Evolutionary conservation across 2,797 vertebrate species (phyloP), one percentile per base, ranked within the genome.

Genomic region (Sarcophilus harrisii): DNA sequence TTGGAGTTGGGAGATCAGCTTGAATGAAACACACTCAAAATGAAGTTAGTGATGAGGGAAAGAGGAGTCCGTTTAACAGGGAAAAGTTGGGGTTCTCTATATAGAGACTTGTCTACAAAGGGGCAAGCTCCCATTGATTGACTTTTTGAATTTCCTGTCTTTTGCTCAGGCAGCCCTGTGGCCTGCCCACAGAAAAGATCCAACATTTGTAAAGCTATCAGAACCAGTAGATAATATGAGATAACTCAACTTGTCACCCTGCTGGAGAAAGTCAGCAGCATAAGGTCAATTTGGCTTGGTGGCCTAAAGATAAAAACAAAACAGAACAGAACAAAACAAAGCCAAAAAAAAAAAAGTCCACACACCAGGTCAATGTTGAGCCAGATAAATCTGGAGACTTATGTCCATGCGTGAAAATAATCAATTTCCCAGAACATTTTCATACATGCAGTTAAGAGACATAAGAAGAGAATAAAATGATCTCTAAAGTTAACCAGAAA

Each of bases 91-190:
- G 32, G 32, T 91, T 54, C 62, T 93, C 89, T 1, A 4, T 54
- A 10, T 18, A 24, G 60, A 49, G 11, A 87, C 21, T 38, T 49
- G 2, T 87, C 73, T 49, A 81, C 73, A 87, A 87, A 87, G 73
- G 38, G 73, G 9, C 38, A 87, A 87, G 24, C 73, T 87, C 73
- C 73, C 73, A 87, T 87, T 49, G 73, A 49, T 11, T 49, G 73
- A 87, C 24, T 49, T 87, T 87, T 87, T 87, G 38, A 45, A 87
- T 49, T 87, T 28, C 24, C 73, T 49, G 54, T 95, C 96, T 97
- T 98, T 97, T 96, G 94, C 97, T 97, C 91, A 95, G 94, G 95
- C 92, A 97, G 97, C 95, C 97, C 97, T 90, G 92, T 97, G 96
- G 96, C 96, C 97, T 87, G 21, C 94, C 96, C 97, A 97, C 95